Evolutionary conservation across 2,797 vertebrate genomes (phyloP).

Genomic region (Parauchenoglanis ngamensis): DNA sequence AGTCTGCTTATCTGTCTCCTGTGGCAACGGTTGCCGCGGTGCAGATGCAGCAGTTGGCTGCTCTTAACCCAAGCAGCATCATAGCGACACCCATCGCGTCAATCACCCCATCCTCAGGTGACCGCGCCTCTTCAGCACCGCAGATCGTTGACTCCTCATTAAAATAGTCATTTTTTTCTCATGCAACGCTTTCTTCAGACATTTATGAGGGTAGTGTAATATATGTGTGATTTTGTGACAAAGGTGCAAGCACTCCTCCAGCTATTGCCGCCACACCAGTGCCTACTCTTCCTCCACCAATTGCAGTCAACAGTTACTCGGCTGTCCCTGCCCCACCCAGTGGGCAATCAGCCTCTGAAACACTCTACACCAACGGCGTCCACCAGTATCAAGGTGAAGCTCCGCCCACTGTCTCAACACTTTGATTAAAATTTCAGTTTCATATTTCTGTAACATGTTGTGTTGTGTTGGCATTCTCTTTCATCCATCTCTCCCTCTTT

Average conservation of each 20-base stretch:
- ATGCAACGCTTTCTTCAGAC: not conserved
- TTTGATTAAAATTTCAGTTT: not conserved
- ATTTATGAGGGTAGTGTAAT: not conserved
- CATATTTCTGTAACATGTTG: not conserved
- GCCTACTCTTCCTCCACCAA: constrained; percentile 84
- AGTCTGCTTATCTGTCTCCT: constrained; percentile 94
- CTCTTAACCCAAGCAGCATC: constrained; percentile 90
- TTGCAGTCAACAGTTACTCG: constrained; percentile 87
- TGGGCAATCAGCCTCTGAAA: constrained; percentile 84
- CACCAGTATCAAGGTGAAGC: constrained; percentile 91
- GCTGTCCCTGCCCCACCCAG: constrained; percentile 83
- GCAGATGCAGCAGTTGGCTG: constrained; percentile 94
- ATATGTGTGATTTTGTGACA: constrained; percentile 36
- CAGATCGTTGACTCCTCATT: not conserved
- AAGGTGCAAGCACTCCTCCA: constrained; percentile 93
- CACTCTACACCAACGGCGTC: constrained; percentile 89
- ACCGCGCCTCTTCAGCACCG: not conserved
- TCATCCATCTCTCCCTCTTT: constrained; percentile 10
- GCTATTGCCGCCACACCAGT: constrained; percentile 88
- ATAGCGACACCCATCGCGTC: constrained; percentile 88
- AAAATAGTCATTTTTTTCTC: not conserved
- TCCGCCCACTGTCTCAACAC: not conserved
- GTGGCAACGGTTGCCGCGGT: constrained; percentile 91
- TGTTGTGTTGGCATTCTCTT: not conserved
- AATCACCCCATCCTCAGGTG: constrained; percentile 80